phyloP scores from a whole-genome alignment of 2,113 vertebrate genomes.

The Lycaon pictus region DNA sequence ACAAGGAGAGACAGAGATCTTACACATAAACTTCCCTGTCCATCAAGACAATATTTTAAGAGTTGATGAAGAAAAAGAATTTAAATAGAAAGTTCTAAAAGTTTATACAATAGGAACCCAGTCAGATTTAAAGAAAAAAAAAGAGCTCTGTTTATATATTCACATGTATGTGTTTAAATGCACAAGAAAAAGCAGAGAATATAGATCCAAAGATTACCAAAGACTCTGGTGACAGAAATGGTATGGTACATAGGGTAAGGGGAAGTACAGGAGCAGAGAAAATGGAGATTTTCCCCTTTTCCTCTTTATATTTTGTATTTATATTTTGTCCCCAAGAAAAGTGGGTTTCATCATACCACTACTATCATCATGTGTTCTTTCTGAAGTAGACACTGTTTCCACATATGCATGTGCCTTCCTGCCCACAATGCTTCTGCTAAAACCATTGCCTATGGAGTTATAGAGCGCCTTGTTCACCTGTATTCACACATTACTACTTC shows the following conservation, averaged over 20 bases:
- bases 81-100: constrained; percentile 6
- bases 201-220: not conserved
- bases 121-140: not conserved
- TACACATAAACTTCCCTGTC: not conserved
- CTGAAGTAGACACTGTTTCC: not conserved
- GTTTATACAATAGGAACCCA: not conserved
- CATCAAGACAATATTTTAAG: not conserved
- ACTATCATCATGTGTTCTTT: not conserved
- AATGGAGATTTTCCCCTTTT: not conserved
- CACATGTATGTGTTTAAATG: not conserved
- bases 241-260: not conserved
- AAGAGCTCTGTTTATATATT: not conserved
- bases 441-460: not conserved
- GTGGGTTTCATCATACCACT: not conserved
- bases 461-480: not conserved
- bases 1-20: not conserved
- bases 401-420: not conserved
- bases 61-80: not conserved
- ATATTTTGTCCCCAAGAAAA: not conserved
- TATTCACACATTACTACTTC: not conserved
- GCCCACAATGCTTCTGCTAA: not conserved
- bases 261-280: not conserved
- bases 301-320: not conserved
- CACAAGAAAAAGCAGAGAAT: not conserved
- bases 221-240: not conserved